phyloP scores from a whole-genome alignment of 2,888 invertebrate genomes.

The Lasioglossum calceatum region DNA sequence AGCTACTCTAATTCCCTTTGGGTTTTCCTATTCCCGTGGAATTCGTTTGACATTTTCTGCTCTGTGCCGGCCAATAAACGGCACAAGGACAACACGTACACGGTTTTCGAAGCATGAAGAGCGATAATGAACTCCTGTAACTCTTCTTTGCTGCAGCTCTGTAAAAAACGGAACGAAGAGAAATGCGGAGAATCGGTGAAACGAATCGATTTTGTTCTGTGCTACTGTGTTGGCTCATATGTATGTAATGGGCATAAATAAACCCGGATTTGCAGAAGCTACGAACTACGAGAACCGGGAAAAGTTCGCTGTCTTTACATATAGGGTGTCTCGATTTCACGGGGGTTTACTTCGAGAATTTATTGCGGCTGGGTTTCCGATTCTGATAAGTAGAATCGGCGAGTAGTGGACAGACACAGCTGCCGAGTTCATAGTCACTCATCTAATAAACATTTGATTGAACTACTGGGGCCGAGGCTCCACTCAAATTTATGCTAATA shows the following conservation, averaged over 20 bases:
- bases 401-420: neutral
- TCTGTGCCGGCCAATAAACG: no score
- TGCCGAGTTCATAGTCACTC: neutral
- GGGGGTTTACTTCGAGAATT: neutral
- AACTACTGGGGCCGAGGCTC: neutral
- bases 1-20: neutral
- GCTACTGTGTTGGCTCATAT: neutral
- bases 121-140: constrained; percentile 8
- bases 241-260: constrained; percentile 30
- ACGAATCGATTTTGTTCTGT: constrained; percentile 13
- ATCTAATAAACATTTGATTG: neutral
- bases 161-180: constrained; percentile 12
- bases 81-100: neutral
- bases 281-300: neutral
- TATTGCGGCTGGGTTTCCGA: neutral
- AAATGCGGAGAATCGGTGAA: constrained; percentile 17
- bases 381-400: neutral
- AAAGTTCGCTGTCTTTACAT: neutral
- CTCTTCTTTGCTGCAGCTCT: neutral
- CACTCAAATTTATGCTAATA: neutral
- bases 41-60: neutral
- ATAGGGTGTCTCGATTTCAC: neutral
- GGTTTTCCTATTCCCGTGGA: neutral
- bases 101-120: neutral
- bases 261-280: constrained; percentile 20